These are phyloP conservation scores for Scaeva pyrastri DNA, from an alignment of 2,888 invertebrate genomes.

Conservation along the genomic window DNA sequence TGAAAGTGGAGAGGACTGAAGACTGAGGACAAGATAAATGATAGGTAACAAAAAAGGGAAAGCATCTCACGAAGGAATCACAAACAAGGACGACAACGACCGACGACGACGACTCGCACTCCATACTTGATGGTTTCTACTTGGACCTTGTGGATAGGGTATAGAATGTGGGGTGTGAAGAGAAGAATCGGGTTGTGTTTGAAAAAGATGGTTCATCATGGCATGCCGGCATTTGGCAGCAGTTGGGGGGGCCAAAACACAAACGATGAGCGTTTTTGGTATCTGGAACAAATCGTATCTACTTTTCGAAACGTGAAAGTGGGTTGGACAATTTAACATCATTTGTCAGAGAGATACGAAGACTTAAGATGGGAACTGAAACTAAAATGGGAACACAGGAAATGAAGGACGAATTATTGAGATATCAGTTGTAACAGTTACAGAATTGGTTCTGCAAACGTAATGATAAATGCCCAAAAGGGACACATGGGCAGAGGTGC, in stretches of 20 bases:
- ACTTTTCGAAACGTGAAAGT: slow-evolving; percentile 70
- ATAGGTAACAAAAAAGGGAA: slow-evolving; percentile 63
- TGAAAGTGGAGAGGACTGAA: slow-evolving; percentile 71
- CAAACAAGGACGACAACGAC: slow-evolving; percentile 55
- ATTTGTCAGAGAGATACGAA: slow-evolving; percentile 61
- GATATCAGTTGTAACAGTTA: slow-evolving; percentile 71
- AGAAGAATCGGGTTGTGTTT: too few species aligned
- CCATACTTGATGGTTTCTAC: neutral
- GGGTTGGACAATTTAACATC: slow-evolving; percentile 75
- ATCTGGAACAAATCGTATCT: slow-evolving; percentile 72
- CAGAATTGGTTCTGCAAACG: slow-evolving; percentile 68
- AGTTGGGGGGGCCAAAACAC: slow-evolving; percentile 56
- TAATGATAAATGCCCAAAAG: slow-evolving; percentile 66
- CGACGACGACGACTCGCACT: neutral
- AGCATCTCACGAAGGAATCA: slow-evolving; percentile 69
- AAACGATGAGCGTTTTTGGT: slow-evolving; percentile 70
- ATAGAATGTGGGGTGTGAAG: neutral
- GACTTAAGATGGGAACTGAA: slow-evolving; percentile 33
- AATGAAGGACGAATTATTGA: slow-evolving; percentile 68
- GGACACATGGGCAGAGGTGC: slow-evolving; percentile 6
- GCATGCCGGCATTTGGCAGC: slow-evolving; percentile 11
- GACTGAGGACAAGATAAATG: slow-evolving; percentile 74
- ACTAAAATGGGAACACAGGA: slow-evolving; percentile 34
- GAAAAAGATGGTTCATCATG: neutral
- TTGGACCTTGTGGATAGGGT: neutral